phyloP scores from a whole-genome alignment of 1,140 invertebrate genomes.

The Ooceraea biroi region DNA sequence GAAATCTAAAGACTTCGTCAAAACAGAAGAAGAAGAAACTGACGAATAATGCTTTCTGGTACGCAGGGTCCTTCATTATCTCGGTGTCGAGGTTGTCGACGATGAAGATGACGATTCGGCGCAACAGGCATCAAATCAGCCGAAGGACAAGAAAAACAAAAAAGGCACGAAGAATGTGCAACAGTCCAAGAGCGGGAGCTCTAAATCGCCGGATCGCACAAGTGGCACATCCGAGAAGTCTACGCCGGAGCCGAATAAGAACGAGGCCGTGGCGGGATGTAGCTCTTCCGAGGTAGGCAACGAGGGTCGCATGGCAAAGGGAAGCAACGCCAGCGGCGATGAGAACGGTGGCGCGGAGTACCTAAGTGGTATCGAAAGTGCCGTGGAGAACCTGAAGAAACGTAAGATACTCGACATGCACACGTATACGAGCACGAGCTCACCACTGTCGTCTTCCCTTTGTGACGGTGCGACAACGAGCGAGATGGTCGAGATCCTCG shows the following conservation, averaged over 20 bases:
- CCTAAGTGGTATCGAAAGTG: conserved; percentile 78
- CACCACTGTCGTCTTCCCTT: conserved; percentile 40
- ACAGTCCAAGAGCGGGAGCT: conserved; percentile 60
- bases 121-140: conserved; percentile 76
- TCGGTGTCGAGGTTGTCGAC: conserved; percentile 90
- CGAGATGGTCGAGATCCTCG: conserved; percentile 83
- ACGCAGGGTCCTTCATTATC: conserved; percentile 90
- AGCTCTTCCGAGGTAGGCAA: conserved; percentile 60
- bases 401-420: conserved; percentile 80
- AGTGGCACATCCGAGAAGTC: conserved; percentile 78
- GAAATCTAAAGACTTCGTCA: conserved; percentile 13
- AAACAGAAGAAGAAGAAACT: background rate
- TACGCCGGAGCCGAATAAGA: conserved; percentile 76
- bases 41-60: background rate
- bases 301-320: conserved; percentile 52
- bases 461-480: conserved; percentile 56
- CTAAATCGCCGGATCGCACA: conserved; percentile 77
- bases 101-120: conserved; percentile 86
- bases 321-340: conserved; percentile 23
- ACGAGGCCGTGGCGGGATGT: conserved; percentile 45
- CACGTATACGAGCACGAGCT: conserved; percentile 9
- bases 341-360: conserved; percentile 62
- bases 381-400: conserved; percentile 84
- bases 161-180: conserved; percentile 81
- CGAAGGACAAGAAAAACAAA: conserved; percentile 86